Conservation (phyloP, 2,113 vertebrate genomes). For the Actenoides lindsayi region DNA sequence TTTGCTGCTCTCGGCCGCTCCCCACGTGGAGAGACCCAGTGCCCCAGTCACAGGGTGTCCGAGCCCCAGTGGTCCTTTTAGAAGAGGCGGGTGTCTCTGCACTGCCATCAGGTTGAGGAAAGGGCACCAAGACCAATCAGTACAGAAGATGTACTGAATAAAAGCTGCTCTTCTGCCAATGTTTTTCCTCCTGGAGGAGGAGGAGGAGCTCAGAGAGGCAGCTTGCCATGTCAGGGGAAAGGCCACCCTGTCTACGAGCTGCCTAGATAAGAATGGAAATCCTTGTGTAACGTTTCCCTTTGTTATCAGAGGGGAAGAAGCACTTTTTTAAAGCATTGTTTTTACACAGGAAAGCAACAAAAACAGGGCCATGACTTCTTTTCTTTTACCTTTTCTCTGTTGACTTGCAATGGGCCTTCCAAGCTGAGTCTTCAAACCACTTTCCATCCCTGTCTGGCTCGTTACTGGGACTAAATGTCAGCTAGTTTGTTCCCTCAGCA, state of each 20-base stretch:
- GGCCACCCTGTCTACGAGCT: background rate
- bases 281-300: background rate
- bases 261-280: background rate
- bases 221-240: background rate
- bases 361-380: background rate
- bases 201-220: background rate
- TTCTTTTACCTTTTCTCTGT: background rate
- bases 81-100: background rate
- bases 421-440: background rate
- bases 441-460: fast-evolving
- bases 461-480: background rate
- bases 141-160: background rate
- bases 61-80: background rate
- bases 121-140: background rate
- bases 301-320: background rate
- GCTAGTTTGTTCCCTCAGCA: background rate
- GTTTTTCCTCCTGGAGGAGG: background rate
- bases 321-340: background rate
- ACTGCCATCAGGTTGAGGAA: background rate
- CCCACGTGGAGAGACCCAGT: fast-evolving
- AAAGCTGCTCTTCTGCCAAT: background rate
- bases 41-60: background rate
- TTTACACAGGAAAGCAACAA: background rate
- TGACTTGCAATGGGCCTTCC: background rate
- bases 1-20: background rate